Evolutionary conservation across 2,113 vertebrate species (phyloP).

Genomic region (Fukomys damarensis): DNA sequence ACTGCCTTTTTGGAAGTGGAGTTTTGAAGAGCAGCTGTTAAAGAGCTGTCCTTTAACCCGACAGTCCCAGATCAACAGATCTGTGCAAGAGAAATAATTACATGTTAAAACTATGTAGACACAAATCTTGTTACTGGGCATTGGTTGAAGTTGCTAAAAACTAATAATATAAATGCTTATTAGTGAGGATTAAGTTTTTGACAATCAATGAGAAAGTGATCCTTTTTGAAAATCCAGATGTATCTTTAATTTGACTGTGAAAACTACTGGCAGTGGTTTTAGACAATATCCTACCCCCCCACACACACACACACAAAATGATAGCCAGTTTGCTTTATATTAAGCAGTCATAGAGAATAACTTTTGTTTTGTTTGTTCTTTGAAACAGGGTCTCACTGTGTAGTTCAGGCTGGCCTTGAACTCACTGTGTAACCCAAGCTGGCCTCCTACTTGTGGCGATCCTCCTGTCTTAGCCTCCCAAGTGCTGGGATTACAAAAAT

Average conservation of each 20-base stretch:
- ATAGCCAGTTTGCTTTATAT: not conserved
- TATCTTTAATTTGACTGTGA: conserved; percentile 18
- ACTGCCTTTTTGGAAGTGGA: not conserved
- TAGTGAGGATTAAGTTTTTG: not conserved
- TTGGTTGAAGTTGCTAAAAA: not conserved
- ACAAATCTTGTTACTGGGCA: not conserved
- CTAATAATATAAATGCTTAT: not conserved
- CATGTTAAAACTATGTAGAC: not conserved
- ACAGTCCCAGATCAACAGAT: not conserved
- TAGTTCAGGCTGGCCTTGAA: not conserved
- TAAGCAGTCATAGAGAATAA: not conserved
- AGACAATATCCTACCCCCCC: not conserved
- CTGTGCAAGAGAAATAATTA: not conserved
- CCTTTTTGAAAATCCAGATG: not conserved
- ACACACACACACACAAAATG: not conserved
- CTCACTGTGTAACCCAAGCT: not conserved
- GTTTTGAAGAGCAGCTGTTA: not conserved
- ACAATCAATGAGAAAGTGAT: not conserved
- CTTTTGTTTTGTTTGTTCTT: not conserved
- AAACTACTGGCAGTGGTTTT: not conserved
- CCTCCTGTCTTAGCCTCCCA: not conserved
- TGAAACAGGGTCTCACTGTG: not conserved
- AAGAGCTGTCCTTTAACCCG: not conserved
- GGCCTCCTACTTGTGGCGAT: not conserved
- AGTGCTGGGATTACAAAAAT: not conserved